Evolutionary conservation across 2,113 vertebrate genomes (phyloP).

Genomic region (Todiramphus chloris): DNA sequence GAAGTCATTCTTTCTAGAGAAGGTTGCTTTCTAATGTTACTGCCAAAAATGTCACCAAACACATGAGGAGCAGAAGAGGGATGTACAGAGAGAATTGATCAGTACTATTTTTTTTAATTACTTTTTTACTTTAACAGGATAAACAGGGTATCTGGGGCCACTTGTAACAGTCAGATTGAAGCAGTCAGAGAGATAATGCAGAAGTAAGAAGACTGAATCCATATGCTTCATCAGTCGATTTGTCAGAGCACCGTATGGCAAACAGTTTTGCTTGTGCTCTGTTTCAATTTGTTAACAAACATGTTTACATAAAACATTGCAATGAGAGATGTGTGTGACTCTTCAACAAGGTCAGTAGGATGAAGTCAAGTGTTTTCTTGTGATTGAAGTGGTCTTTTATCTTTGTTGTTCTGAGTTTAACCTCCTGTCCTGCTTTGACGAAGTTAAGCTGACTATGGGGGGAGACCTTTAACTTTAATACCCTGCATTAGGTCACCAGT

Average conservation of each 20-base stretch:
- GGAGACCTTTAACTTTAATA: neutral
- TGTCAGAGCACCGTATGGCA: neutral
- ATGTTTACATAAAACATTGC: neutral
- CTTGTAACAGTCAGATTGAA: neutral
- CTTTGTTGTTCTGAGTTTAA: neutral
- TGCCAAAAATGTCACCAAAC: neutral
- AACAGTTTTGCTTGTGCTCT: neutral
- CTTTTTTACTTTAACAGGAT: neutral
- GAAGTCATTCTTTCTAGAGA: neutral
- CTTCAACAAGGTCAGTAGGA: neutral
- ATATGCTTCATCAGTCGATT: conserved; percentile 19
- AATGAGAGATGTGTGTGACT: neutral
- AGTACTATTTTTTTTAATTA: neutral
- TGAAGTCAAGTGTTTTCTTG: neutral
- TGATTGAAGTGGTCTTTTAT: neutral
- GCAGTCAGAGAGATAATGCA: neutral
- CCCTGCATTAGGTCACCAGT: neutral
- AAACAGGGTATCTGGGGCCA: neutral
- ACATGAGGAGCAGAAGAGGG: neutral
- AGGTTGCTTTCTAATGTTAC: neutral
- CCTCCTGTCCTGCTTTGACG: neutral
- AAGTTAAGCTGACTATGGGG: neutral
- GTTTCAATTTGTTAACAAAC: neutral
- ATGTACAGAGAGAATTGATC: neutral
- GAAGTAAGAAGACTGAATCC: neutral